Conservation (phyloP, 2,888 invertebrate species). For the Hypselothyrea guttata region DNA sequence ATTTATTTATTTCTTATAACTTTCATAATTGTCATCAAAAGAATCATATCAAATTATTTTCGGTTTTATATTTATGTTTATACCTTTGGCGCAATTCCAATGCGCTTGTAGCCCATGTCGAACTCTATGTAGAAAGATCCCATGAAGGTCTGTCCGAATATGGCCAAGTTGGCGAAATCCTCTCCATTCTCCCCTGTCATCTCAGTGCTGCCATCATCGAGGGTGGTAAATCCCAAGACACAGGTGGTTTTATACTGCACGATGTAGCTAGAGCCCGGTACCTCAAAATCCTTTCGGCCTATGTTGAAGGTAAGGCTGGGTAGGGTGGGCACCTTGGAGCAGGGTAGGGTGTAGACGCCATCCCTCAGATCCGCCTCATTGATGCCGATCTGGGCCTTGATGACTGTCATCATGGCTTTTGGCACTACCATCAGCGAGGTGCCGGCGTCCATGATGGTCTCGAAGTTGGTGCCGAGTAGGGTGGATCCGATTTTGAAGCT, state of each 20-base stretch:
- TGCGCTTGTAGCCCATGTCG: slow-evolving; percentile 90
- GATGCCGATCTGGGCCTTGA: slow-evolving; percentile 40
- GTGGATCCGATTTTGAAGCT: slow-evolving; percentile 83
- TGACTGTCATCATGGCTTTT: slow-evolving; percentile 12
- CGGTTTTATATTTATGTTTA: background rate
- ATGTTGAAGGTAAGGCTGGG: slow-evolving; percentile 90
- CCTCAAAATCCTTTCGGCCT: slow-evolving; percentile 87
- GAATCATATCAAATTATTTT: too few species aligned
- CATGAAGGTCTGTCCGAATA: slow-evolving; percentile 97
- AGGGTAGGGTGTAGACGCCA: slow-evolving; percentile 92
- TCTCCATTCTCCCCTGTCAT: slow-evolving; percentile 16
- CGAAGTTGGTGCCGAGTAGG: slow-evolving; percentile 87
- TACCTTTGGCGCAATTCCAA: slow-evolving; percentile 90
- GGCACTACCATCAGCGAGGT: slow-evolving; percentile 95
- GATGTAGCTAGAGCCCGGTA: slow-evolving; percentile 92
- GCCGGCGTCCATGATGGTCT: slow-evolving; percentile 96
- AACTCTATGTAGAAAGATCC: slow-evolving; percentile 97
- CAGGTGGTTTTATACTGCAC: slow-evolving; percentile 86
- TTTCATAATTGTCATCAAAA: too few species aligned
- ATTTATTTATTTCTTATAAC: too few species aligned
- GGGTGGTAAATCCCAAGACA: slow-evolving; percentile 93
- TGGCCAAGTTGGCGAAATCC: slow-evolving; percentile 87
- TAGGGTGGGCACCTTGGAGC: slow-evolving; percentile 87
- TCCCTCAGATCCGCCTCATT: slow-evolving; percentile 59
- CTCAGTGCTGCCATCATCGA: slow-evolving; percentile 84